Conservation (phyloP, 2,888 invertebrate species). For the Aleiodes leptofemur region DNA sequence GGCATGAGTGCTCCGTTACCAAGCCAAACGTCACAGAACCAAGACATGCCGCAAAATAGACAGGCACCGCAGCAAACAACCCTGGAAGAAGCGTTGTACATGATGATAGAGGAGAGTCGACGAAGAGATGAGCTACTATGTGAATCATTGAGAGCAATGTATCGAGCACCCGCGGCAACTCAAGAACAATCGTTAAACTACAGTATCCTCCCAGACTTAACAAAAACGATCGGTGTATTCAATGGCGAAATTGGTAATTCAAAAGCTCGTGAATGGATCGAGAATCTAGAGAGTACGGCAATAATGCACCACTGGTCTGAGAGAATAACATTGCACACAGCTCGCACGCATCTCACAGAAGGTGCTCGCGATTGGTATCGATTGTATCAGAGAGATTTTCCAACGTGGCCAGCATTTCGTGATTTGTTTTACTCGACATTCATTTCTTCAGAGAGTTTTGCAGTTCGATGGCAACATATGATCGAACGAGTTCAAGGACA, state of each 20-base stretch:
- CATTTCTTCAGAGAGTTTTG: slow-evolving; percentile 20
- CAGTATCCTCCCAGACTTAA: slow-evolving; percentile 10
- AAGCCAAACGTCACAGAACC: too few relatives aligned
- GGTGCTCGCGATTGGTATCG: slow-evolving; percentile 29
- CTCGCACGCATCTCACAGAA: not conserved
- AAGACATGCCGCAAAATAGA: too few relatives aligned
- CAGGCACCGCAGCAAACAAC: not conserved
- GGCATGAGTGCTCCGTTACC: too few relatives aligned
- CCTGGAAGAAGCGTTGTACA: not conserved
- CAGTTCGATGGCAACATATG: slow-evolving; percentile 32
- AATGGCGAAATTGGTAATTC: slow-evolving; percentile 14
- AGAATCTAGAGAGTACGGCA: slow-evolving; percentile 7
- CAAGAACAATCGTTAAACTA: slow-evolving; percentile 1
- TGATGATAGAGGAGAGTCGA: slow-evolving; percentile 28
- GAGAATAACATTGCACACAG: slow-evolving; percentile 8
- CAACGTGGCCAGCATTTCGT: slow-evolving; percentile 18
- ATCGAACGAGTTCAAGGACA: slow-evolving; percentile 19
- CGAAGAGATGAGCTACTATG: slow-evolving; percentile 20
- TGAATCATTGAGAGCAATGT: not conserved
- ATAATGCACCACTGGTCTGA: slow-evolving; percentile 15
- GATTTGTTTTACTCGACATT: slow-evolving; percentile 6
- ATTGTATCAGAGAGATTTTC: not conserved
- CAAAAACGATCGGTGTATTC: slow-evolving; percentile 29
- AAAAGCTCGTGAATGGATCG: slow-evolving; percentile 27
- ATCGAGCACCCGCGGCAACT: too few relatives aligned